These are phyloP conservation scores for Prorops nasuta DNA, from an alignment of 1,140 invertebrate genomes.

Conservation along the genomic window DNA sequence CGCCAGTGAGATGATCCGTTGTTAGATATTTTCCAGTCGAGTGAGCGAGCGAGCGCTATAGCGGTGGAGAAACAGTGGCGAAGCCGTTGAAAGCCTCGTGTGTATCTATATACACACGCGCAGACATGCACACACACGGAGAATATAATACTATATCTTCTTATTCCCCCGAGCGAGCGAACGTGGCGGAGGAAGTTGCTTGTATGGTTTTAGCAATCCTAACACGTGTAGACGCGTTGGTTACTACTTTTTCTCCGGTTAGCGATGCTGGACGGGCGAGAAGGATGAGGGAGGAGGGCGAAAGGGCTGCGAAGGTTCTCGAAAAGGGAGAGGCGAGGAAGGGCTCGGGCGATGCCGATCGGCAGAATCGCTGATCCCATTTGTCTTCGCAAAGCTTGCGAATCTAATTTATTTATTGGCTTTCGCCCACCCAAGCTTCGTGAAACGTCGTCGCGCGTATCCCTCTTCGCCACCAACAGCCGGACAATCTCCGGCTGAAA, in stretches of 20 bases:
- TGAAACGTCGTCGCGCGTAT: not conserved
- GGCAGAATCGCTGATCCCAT: constrained; percentile 53
- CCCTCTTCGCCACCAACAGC: not conserved
- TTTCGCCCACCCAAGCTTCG: constrained; percentile 28
- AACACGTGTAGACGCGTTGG: constrained; percentile 39
- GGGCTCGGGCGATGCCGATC: constrained; percentile 43
- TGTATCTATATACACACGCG: not conserved
- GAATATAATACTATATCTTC: not conserved
- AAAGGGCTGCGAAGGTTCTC: too few species aligned
- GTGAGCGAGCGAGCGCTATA: too few species aligned
- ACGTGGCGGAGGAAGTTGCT: not conserved
- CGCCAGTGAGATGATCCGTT: too few species aligned
- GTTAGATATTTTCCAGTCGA: too few species aligned
- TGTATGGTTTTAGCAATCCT: constrained; percentile 18
- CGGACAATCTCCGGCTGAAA: too few species aligned
- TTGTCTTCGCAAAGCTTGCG: constrained; percentile 49
- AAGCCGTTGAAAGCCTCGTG: too few species aligned
- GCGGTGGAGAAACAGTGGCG: too few species aligned
- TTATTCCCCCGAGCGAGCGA: not conserved
- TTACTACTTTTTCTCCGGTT: constrained; percentile 32
- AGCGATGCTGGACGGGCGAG: constrained; percentile 20
- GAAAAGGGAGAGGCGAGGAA: constrained; percentile 12
- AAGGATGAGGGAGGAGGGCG: constrained; percentile 5
- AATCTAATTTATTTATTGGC: constrained; percentile 59
- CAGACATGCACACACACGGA: not conserved